Evolutionary conservation across 2,888 invertebrate species (phyloP), one percentile per base, ranked within the genome.

Genomic region (Itoplectis maculator): DNA sequence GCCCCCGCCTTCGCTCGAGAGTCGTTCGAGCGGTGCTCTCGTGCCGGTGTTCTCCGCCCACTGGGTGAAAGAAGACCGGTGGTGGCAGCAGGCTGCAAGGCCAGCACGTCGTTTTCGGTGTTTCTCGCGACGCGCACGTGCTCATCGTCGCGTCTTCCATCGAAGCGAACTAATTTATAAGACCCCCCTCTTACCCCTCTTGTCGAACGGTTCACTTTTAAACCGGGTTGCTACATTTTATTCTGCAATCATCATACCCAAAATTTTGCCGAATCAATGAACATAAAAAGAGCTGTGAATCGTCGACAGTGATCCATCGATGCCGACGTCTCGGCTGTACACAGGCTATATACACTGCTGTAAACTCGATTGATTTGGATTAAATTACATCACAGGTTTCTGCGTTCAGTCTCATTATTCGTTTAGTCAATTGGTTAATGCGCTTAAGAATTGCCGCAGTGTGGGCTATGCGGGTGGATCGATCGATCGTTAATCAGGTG

Each of bases 401-500:
- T 18, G n/a, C 11, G 61, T 40, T 45, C 54, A 63, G 63, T 63
- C 61, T 63, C 79, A 69, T 79, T 68, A 74, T 80, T 75, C 75
- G 69, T 54, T 69, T 80, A 80, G 51, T 79, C 75, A 79, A 84
- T 86, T 82, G 74, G 75, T 76, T 75, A 83, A 85, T 75, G 75
- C 73, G 75, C 78, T 79, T 77, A 82, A 79, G 81, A 78, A 73
- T 76, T 80, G 79, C 84, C 81, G 85, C 85, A 81, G 75, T 84
- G 86, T 79, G 83, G n/a, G 79, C 42, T 69, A 37, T 56, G 18
- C 9, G 35, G 72, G n/a, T n/a, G 69, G 78, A 83, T 83, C 29
- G 79, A 82, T 82, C 84, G 84, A 89, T 89, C 87, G 86, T 88
- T 88, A 88, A 89, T 86, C 86, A 88, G 82, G 86, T 54, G 84